Evolutionary conservation across 2,113 vertebrate genomes (phyloP), one percentile per base, ranked within the genome.

Genomic region (Tauraco erythrolophus): DNA sequence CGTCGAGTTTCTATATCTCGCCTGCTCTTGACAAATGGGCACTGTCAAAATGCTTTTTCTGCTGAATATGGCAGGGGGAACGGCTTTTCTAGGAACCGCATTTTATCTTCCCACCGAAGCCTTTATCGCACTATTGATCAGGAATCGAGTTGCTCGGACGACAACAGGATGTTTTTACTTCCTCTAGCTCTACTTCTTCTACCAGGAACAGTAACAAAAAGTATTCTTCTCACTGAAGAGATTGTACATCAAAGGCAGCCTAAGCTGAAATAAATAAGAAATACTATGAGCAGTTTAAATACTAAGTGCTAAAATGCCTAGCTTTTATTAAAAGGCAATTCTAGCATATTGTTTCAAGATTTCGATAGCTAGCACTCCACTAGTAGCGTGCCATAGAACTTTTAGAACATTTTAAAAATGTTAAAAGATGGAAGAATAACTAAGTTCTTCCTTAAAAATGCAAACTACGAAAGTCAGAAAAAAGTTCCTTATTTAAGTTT

Each of bases 11-110:
- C 92, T 90, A 4, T 95, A 96, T 72, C 62, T 89, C 33, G 68
- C 84, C 94, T 61, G 82, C 84, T 96, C 84, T 89, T 72, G 96
- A 96, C 84, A 98, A 98, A 97, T 82, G 84, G 94, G 93, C 97
- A 97, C 96, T 78, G 96, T 93, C 90, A 97, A 96, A 98, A 98
- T 62, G 95, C 46, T 64, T 97, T 94, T 97, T 93, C 90, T 93
- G 96, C 95, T 91, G 97, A 95, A 96, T 97, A 81, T 71, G 95
- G 95, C 75, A 46, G 88, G 81, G 84, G 76, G 95, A 97, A 97
- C 46, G 78, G 82, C 84, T 92, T 97, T 87, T 53, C 74, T 66
- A 58, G 83, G 69, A 95, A 62, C 84, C 11, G 53, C 86, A 76
- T 91, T 94, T 93, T 72, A 60, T 71, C 78, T 81, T 97, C 91